Evolutionary conservation across 37 sponge, comb jelly and placozoan species (phyloP), one percentile per base, ranked within the genome.

Genomic region (Aphrocallistes beatrix): DNA sequence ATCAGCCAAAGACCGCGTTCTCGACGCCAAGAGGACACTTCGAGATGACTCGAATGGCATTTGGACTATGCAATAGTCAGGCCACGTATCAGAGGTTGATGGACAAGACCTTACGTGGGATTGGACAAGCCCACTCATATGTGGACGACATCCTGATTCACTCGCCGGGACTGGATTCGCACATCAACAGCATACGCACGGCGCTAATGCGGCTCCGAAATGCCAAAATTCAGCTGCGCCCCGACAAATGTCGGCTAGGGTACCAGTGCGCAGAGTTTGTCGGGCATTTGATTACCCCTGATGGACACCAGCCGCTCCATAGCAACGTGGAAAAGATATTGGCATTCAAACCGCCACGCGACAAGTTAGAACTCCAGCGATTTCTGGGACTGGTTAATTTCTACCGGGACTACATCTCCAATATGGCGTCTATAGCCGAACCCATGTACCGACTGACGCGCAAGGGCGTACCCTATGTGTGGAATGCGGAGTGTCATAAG

Each of bases 1-100:
- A 88, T 17, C 36, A n/a, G n/a, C 39, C 28, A 36, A 47, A 83
- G 60, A 88, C 88, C 17, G 88, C 88, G 39, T 88, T 88, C 60
- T 42, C 69, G 37, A 88, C 50, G 0, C 81, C 39, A 1, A 38
- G 39, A 36, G 88, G 84, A 21, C 81, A 83, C 1, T 88, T 37
- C 32, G 88, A 88, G 38, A 83, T 51, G 25, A 60, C 38, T 83
- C 75, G 47, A 23, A 84, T 88, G 83, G 81, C 84, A 19, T 84
- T 88, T 21, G 88, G 88, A 36, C 81, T 88, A 0, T 84, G 83
- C 23, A 82, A 82, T 28, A 38, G 75, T 38, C 88, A 38, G 17
- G 60, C 75, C 1, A 85, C 47, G 38, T 85, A 81, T 34, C 85
- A 81, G n/a, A 51, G 85, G 6, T 37, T 81, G 36, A 51, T 88